phyloP scores from a whole-genome alignment of 2,888 invertebrate genomes.

The Alloscopus bannaensis region DNA sequence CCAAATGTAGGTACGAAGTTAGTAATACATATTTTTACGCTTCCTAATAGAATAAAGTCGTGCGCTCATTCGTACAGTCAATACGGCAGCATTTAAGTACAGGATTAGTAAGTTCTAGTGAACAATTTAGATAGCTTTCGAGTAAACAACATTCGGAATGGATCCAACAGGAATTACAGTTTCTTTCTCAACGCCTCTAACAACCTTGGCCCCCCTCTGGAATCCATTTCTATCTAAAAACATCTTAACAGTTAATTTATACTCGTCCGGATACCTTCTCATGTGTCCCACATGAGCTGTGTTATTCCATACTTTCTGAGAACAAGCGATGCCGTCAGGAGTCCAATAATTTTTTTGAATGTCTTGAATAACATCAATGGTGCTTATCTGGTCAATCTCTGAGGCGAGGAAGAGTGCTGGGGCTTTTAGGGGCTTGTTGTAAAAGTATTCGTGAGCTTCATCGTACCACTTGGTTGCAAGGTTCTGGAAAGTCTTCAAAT shows the following conservation, averaged over 20 bases:
- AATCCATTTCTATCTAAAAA: slow-evolving; percentile 79
- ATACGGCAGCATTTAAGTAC: no score
- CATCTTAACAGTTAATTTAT: slow-evolving; percentile 79
- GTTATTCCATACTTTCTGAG: slow-evolving; percentile 79
- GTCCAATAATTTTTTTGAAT: slow-evolving; percentile 64
- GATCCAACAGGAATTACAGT: slow-evolving; percentile 44
- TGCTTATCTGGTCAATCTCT: slow-evolving; percentile 67
- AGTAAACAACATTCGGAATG: slow-evolving; percentile 65
- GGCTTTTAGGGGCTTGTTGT: slow-evolving; percentile 83
- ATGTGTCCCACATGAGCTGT: slow-evolving; percentile 86
- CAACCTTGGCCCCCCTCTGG: slow-evolving; percentile 75
- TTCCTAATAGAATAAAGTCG: no score
- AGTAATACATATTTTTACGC: no score
- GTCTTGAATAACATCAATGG: slow-evolving; percentile 65
- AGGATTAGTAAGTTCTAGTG: no score
- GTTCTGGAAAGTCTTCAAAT: slow-evolving; percentile 88
- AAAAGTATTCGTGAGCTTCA: slow-evolving; percentile 88
- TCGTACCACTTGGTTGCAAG: slow-evolving; percentile 90
- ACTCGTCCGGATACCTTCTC: slow-evolving; percentile 81
- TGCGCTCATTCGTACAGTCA: no score
- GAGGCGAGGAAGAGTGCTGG: slow-evolving; percentile 85
- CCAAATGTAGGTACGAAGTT: no score
- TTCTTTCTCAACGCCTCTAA: slow-evolving; percentile 35
- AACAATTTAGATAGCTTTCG: slow-evolving; percentile 55
- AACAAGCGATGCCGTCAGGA: slow-evolving; percentile 48